Evolutionary conservation across 2,797 vertebrate genomes (phyloP), one percentile per base, ranked within the genome.

Genomic region (Pangasius sanitwongsei): DNA sequence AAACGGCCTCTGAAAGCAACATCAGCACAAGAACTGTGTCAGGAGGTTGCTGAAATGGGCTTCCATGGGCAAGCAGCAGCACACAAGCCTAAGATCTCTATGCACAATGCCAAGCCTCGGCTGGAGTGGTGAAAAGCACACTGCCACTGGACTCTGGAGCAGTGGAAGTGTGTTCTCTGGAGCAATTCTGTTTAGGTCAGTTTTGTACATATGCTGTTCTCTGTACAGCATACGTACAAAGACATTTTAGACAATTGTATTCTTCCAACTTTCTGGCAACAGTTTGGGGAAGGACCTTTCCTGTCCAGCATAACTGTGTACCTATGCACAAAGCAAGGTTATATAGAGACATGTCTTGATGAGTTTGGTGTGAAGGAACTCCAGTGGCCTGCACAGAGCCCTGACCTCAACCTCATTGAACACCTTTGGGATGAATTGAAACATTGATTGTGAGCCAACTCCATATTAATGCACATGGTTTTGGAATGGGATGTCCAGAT

Each of bases 1-100:
- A 83, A 83, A 61, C 13, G n/a, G 12, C 37, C 59, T n/a, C 59
- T 48, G 81, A 61, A 65, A n/a, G 59, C 80, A 28, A 82, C 78
- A 82, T 82, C 4, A 82, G 53, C 37, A 82, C 23, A 59, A 37
- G 16, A 81, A 31, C 50, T 20, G 50, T 2, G 8, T 20, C n/a
- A 7, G 78, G 55, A 59, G 55, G 31, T 81, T 13, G 57, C 4
- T 59, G 12, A 37, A 59, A 82, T 37, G 55, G 55, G 31, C 23
- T 57, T 41, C 16, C 8, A 37, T 63, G 57, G 13, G 13, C 59
- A 23, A 3, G 25, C 34, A 57, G 31, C 31, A 41, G 55, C 20
- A 82, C 20, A 82, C 20, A 37, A 59, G 53, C 3, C 16, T 31
- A 61, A 41, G 59, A 63, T 83, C 23, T 15, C 57, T 63, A n/a